These are phyloP conservation scores for Epinephelus malabaricus DNA, from an alignment of 2,797 vertebrate species.

Conservation along the genomic window DNA sequence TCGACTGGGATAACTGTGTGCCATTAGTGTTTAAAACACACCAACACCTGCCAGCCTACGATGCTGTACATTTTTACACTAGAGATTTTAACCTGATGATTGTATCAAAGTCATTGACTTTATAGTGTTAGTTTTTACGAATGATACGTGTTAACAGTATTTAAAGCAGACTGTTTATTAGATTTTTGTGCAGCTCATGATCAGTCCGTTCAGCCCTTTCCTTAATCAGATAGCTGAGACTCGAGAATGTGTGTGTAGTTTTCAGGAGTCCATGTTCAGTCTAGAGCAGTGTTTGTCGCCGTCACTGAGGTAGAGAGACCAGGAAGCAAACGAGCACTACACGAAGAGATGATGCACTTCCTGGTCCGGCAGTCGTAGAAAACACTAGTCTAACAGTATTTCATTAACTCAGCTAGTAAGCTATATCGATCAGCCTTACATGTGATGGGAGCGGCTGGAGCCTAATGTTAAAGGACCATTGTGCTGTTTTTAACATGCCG, in stretches of 20 bases:
- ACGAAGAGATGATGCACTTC: slow-evolving; percentile 51
- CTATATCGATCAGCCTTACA: slow-evolving; percentile 63
- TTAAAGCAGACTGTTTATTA: slow-evolving; percentile 66
- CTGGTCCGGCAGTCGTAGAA: slow-evolving; percentile 57
- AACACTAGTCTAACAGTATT: slow-evolving; percentile 72
- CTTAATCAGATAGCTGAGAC: slow-evolving; percentile 60
- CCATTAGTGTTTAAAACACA: slow-evolving; percentile 67
- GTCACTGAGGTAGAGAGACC: slow-evolving; percentile 60
- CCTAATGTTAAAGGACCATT: slow-evolving; percentile 46
- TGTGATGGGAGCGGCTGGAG: slow-evolving; percentile 34
- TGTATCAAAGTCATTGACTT: slow-evolving; percentile 78
- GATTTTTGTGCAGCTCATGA: slow-evolving; percentile 61
- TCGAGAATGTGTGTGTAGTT: slow-evolving; percentile 68
- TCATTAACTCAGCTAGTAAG: slow-evolving; percentile 59
- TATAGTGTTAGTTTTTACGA: slow-evolving; percentile 78
- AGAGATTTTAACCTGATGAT: slow-evolving; percentile 80
- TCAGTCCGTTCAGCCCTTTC: slow-evolving; percentile 53
- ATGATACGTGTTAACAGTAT: slow-evolving; percentile 68
- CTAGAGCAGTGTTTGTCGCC: slow-evolving; percentile 50
- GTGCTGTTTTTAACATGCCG: slow-evolving; percentile 59
- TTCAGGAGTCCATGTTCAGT: slow-evolving; percentile 62
- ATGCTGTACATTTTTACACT: slow-evolving; percentile 78
- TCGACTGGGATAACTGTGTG: slow-evolving; percentile 63
- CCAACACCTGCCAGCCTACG: slow-evolving; percentile 76
- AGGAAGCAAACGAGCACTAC: slow-evolving; percentile 68